Percentiles rank a stretch among this genome's conserved stretches.
Conservation (phyloP, 1,140 invertebrate species). For the Macrobrachium nipponense region DNA sequence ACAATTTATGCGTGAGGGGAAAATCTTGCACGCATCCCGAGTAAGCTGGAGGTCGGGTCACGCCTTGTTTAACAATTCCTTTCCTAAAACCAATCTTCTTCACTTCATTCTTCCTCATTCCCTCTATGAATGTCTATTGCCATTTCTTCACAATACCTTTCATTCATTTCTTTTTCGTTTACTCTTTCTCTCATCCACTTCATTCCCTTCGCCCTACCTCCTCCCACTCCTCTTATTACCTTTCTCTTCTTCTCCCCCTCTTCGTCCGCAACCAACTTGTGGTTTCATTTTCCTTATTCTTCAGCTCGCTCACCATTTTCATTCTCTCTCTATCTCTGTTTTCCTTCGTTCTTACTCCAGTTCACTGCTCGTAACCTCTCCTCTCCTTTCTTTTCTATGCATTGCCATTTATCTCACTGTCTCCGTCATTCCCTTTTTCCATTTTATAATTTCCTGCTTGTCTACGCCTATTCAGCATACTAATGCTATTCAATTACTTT, state of each 20-base stretch:
- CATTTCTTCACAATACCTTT: neutral
- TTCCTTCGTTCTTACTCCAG: neutral
- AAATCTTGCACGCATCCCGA: too few species aligned
- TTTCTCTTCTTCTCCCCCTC: neutral
- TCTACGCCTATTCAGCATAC: too few species aligned
- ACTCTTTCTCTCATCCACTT: neutral
- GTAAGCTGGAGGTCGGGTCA: too few species aligned
- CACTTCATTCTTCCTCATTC: neutral
- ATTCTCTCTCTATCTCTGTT: neutral
- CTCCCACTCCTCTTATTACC: neutral
- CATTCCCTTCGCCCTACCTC: neutral
- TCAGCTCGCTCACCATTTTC: neutral
- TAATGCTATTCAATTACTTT: too few species aligned
- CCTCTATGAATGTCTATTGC: neutral
- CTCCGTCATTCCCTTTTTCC: too few species aligned
- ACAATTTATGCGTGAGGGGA: too few species aligned
- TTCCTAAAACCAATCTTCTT: neutral
- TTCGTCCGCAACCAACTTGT: neutral
- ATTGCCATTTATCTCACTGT: neutral
- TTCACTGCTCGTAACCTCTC: too few species aligned
- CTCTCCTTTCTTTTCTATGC: neutral
- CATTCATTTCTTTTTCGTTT: neutral
- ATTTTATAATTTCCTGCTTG: too few species aligned
- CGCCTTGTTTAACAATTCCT: too few species aligned
- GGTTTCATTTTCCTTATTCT: neutral